These are phyloP conservation scores for Tetheella fluctuosa DNA, from an alignment of 2,888 invertebrate species.

Conservation along the genomic window DNA sequence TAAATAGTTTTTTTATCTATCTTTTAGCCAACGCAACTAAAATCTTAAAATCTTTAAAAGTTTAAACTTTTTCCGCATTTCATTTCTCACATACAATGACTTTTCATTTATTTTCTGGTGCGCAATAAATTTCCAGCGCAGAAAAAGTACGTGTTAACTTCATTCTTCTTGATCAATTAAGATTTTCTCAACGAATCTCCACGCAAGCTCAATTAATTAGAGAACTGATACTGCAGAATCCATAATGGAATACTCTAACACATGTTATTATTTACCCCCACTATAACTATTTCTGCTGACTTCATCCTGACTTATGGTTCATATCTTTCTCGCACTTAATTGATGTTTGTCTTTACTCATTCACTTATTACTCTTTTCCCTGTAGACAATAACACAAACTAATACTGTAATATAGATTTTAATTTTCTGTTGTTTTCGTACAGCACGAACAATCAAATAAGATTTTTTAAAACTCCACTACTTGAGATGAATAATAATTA, in stretches of 20 bases:
- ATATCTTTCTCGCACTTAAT: background rate
- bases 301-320: slow-evolving; percentile 6
- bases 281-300: background rate
- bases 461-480: too few species aligned
- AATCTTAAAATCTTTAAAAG: background rate
- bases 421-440: too few species aligned
- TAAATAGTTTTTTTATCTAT: too few species aligned
- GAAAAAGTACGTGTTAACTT: background rate
- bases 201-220: slow-evolving; percentile 11
- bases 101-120: slow-evolving; percentile 8
- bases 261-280: slow-evolving; percentile 13
- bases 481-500: too few species aligned
- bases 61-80: background rate
- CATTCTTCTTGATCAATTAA: slow-evolving; percentile 11
- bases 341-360: slow-evolving; percentile 6
- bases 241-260: slow-evolving; percentile 11
- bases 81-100: slow-evolving; percentile 1
- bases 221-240: slow-evolving; percentile 14
- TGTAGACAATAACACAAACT: too few species aligned
- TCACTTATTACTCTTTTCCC: background rate
- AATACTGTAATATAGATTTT: too few species aligned
- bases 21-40: background rate
- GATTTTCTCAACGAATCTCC: slow-evolving; percentile 13
- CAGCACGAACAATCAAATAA: too few species aligned
- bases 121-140: background rate